Base-by-base conservation (phyloP, 1,140 invertebrate species). In the Anthonomus grandis region DNA sequence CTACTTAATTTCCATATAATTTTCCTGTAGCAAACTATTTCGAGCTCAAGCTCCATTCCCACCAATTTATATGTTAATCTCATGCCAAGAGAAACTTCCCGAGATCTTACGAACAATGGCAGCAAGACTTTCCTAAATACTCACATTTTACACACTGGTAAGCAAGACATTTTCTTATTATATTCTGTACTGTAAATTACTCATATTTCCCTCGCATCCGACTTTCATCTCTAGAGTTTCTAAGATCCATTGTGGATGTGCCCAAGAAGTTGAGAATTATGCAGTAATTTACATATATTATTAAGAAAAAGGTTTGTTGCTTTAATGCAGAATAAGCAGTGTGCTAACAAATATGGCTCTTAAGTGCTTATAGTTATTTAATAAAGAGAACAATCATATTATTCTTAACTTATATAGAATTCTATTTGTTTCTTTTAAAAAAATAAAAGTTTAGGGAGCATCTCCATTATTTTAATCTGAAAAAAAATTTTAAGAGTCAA, bases 101-200 rank as follows among this genome's bases (percentile, higher is more conserved):
- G 65, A 59, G 63, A 66, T 64, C 59, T 62, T 47, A 41, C 21
- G 60, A 64, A 68, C 66, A 68, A 66, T 64, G 47, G 60, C 59
- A 57, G 64, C 63, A 62, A 57, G 63, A 60, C 24, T 48, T 49
- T 59, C 62, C 67, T 69, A 69, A 69, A 69, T 67, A 69, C 65
- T 63, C 63, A 69, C 65, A 69, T 69, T 69, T 67, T 69, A 69
- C 65, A 67, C 67, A 62, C 67, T 46, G 64, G 58, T 66, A 64
- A 67, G 65, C 65, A 69, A 58, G 65, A 65, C 65, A 62, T 67
- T 64, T 67, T 62, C 65, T 67, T 64, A 59, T 65, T 47, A 39
- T 38, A 45, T 56, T 56, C 45, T 56, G 53, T 42, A 54, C 42
- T 54, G 52, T 54, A 54, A 54, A 54, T 54, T 46, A 54, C 42